Conservation (phyloP, 1,140 invertebrate genomes). For the Phthorimaea operculella region DNA sequence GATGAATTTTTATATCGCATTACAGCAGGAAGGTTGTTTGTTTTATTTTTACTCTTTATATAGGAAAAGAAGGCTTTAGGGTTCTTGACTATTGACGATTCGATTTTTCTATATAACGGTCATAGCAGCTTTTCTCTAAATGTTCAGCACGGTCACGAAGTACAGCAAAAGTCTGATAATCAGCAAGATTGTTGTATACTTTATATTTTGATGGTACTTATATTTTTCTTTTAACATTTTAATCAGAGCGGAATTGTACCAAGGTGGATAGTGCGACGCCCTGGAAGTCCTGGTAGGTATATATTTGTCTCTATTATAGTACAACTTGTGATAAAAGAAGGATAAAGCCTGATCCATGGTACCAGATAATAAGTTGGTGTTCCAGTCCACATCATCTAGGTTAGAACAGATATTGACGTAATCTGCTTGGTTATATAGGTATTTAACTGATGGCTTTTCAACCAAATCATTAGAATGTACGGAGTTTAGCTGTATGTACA, state of each 20-base stretch:
- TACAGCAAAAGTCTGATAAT: conserved; percentile 12
- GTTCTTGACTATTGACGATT: conserved; percentile 12
- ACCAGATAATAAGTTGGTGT: too few relatives aligned
- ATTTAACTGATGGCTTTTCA: conserved; percentile 2
- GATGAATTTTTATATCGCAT: conserved; percentile 3
- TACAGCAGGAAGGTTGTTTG: conserved; percentile 7
- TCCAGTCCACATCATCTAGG: too few relatives aligned
- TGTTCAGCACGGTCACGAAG: conserved; percentile 15
- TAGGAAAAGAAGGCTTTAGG: conserved; percentile 19
- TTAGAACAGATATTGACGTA: too few relatives aligned
- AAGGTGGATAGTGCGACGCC: too few relatives aligned
- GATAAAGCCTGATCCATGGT: too few relatives aligned
- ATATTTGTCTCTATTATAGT: too few relatives aligned
- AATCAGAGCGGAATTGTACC: too few relatives aligned
- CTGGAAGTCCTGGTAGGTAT: too few relatives aligned
- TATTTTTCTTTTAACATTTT: too few relatives aligned
- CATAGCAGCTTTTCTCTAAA: conserved; percentile 12
- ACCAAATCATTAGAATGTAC: not conserved
- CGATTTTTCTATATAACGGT: conserved; percentile 14
- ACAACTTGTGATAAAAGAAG: too few relatives aligned
- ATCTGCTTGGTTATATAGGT: not conserved
- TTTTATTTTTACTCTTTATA: conserved; percentile 16
- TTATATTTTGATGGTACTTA: too few relatives aligned
- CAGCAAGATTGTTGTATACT: not conserved
- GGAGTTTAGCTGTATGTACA: conserved; percentile 5